Conservation (phyloP, 1,140 invertebrate genomes). For the Panagrolaimus sp. region DNA sequence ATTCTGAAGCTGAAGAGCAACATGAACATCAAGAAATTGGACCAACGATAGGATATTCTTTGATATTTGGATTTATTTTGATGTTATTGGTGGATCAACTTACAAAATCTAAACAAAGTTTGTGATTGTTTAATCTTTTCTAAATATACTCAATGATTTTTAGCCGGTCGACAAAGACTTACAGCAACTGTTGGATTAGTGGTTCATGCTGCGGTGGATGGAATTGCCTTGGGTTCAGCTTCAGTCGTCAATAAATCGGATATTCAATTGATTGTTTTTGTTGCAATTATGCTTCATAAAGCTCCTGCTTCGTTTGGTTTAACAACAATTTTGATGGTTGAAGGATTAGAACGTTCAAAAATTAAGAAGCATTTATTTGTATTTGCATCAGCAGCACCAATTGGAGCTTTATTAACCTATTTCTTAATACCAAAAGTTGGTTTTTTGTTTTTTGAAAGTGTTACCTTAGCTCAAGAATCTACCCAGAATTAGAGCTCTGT, state of each 20-base stretch:
- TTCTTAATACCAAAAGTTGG: constrained; percentile 63
- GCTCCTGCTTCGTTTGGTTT: constrained; percentile 94
- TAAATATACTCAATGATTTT: constrained; percentile 27
- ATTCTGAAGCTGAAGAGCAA: background rate
- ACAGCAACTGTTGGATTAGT: constrained; percentile 91
- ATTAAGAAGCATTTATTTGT: constrained; percentile 84
- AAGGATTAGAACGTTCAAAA: constrained; percentile 79
- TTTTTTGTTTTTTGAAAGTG: background rate
- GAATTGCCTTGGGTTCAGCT: constrained; percentile 89
- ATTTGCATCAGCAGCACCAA: constrained; percentile 85
- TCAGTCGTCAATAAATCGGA: constrained; percentile 87
- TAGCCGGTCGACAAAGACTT: constrained; percentile 68
- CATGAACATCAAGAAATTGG: constrained; percentile 15
- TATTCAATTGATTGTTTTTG: constrained; percentile 89
- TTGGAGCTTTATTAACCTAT: constrained; percentile 83
- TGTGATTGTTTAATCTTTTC: constrained; percentile 62
- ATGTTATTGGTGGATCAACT: constrained; percentile 83
- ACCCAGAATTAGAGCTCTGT: too few species aligned
- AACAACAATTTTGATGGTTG: constrained; percentile 89
- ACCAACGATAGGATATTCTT: constrained; percentile 3
- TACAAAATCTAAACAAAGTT: constrained; percentile 28
- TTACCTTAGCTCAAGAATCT: too few species aligned
- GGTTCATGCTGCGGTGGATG: constrained; percentile 84
- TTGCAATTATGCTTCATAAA: constrained; percentile 97
- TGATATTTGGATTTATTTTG: constrained; percentile 81